Evolutionary conservation across 2,797 vertebrate genomes (phyloP), one percentile per base, ranked within the genome.

Genomic region (Botia almorhae): DNA sequence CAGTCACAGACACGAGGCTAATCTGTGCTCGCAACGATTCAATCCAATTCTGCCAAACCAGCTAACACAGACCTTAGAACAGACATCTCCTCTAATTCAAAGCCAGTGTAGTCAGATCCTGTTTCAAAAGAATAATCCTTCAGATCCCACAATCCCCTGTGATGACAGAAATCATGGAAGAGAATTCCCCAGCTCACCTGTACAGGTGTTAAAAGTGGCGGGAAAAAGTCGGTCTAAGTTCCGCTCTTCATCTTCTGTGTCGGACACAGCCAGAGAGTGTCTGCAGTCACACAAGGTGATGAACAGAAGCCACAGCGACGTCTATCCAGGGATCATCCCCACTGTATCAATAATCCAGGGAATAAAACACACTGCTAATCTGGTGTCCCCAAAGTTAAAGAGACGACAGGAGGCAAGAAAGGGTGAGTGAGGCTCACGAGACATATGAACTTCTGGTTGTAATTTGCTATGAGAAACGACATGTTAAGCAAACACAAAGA

Each of bases 241-340:
- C 16, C 89, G 92, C 86, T 93, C 94, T 69, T 81, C 89, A 75
- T 94, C 94, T 46, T 89, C 89, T 0, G 90, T 93, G 61, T 94
- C 93, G 0, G 93, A 94, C 50, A 89, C 86, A 36, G 55, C 87
- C 19, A 89, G 85, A 84, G 92, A 91, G 69, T 93, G 82, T 76
- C 90, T 89, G 19, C 86, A 82, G 69, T 87, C 91, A 67, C 90
- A 92, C 80, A 93, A 90, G 81, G 86, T 87, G 60, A 89, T 83
- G 69, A 92, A 82, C 85, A 91, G 93, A 74, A 94, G 93, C 80
- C 88, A 89, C 87, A 94, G 93, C 83, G 93, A 95, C 16, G 85
- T 94, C 78, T 93, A 87, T 68, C 92, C 93, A 23, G 91, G 94
- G 82, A 90, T 90, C 63, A 88, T 93, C 74, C 89, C 87, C 11